phyloP scores from a whole-genome alignment of 2,888 invertebrate genomes.

The Tenthredo notha region DNA sequence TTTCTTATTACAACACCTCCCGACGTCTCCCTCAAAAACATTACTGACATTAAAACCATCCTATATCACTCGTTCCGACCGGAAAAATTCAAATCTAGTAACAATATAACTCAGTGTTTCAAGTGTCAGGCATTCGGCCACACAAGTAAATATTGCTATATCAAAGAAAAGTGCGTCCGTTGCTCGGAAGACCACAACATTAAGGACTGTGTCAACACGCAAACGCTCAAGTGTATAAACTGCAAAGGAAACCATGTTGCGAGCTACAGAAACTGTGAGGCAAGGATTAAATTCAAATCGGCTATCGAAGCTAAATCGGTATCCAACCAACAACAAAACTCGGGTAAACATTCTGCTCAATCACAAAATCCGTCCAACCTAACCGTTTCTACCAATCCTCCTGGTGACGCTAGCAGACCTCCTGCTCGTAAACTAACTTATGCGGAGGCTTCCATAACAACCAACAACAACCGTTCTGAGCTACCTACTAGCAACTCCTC shows the following conservation, averaged over 20 bases:
- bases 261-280: not conserved
- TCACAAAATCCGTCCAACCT: no score
- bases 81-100: not conserved
- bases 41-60: not conserved
- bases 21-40: not conserved
- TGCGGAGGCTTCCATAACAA: no score
- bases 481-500: no score
- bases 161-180: not conserved
- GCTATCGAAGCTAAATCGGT: not conserved
- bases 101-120: constrained; percentile 22
- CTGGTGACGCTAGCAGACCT: no score
- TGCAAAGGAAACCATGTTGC: constrained; percentile 15
- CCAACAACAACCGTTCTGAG: no score
- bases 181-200: not conserved
- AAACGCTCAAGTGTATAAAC: not conserved
- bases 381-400: no score
- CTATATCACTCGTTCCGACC: not conserved
- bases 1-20: not conserved
- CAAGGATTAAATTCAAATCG: not conserved
- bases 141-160: constrained; percentile 15
- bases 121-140: constrained; percentile 14
- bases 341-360: no score
- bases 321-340: no score
- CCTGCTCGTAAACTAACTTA: no score
- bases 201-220: not conserved